Conservation (phyloP, 2,888 invertebrate species). For the Amiota minor region DNA sequence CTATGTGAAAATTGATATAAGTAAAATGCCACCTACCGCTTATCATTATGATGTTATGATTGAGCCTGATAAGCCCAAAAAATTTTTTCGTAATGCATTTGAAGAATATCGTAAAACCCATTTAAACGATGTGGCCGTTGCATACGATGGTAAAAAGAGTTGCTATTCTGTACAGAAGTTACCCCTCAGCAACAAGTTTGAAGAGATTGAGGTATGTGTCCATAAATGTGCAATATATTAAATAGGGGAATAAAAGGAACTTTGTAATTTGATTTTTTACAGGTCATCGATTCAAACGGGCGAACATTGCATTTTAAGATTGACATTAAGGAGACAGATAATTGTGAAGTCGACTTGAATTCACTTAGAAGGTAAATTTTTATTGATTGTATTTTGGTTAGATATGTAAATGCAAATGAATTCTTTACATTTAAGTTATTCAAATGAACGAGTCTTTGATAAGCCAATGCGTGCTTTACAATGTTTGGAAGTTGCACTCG, state of each 20-base stretch:
- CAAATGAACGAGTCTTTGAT: conserved; percentile 63
- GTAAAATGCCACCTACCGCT: conserved; percentile 73
- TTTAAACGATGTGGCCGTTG: conserved; percentile 75
- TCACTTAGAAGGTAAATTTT: conserved; percentile 60
- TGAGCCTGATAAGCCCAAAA: conserved; percentile 81
- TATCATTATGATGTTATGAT: conserved; percentile 89
- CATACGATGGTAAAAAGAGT: conserved; percentile 84
- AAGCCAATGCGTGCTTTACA: conserved; percentile 75
- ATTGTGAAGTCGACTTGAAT: conserved; percentile 57
- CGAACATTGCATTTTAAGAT: conserved; percentile 56
- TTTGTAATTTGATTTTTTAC: neutral
- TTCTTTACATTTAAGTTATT: conserved; percentile 56
- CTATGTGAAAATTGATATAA: conserved; percentile 77
- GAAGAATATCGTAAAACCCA: conserved; percentile 64
- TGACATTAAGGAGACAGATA: conserved; percentile 62
- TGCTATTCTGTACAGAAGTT: conserved; percentile 74
- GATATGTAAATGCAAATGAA: neutral
- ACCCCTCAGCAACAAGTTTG: conserved; percentile 28
- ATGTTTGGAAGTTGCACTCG: conserved; percentile 80
- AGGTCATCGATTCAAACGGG: conserved; percentile 58
- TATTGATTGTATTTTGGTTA: neutral
- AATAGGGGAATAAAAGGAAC: neutral
- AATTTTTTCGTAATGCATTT: conserved; percentile 76
- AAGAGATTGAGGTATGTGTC: conserved; percentile 56
- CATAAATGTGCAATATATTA: neutral